phyloP scores from a whole-genome alignment of 2,888 invertebrate genomes.

The Cerceris rybyensis region DNA sequence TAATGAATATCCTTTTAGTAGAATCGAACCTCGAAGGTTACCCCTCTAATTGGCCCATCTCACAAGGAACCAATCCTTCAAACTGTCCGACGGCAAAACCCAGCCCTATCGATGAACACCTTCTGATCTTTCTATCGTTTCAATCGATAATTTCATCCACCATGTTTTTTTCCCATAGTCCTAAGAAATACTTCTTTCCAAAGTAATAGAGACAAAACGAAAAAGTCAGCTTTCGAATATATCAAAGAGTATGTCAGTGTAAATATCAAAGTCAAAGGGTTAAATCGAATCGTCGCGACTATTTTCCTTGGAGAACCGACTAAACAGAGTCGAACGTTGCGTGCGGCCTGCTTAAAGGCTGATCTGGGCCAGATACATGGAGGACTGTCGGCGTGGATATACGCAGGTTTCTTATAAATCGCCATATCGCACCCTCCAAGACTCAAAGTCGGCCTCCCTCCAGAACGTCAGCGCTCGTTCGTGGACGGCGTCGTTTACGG shows the following conservation, averaged over 20 bases:
- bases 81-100: neutral
- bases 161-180: too few species aligned
- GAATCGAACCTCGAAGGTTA: conserved; percentile 27
- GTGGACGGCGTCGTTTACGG: neutral
- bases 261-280: too few species aligned
- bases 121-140: too few species aligned
- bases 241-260: too few species aligned
- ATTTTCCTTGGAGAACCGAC: neutral
- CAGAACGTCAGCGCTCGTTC: neutral
- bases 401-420: conserved; percentile 66
- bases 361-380: conserved; percentile 81
- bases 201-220: too few species aligned
- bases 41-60: conserved; percentile 32
- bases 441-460: conserved; percentile 3
- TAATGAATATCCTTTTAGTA: conserved; percentile 26
- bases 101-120: too few species aligned
- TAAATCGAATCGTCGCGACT: neutral
- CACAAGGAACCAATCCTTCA: conserved; percentile 6
- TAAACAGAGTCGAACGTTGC: conserved; percentile 67
- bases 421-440: conserved; percentile 25
- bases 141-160: too few species aligned
- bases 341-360: conserved; percentile 75
- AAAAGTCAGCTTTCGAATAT: too few species aligned
- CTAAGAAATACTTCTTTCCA: too few species aligned
- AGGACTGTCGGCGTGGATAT: conserved; percentile 53